Percentiles rank a stretch among this genome's conserved stretches.
These are phyloP conservation scores for Ellobium chinense DNA, from an alignment of 2,888 invertebrate species.

Conservation along the genomic window DNA sequence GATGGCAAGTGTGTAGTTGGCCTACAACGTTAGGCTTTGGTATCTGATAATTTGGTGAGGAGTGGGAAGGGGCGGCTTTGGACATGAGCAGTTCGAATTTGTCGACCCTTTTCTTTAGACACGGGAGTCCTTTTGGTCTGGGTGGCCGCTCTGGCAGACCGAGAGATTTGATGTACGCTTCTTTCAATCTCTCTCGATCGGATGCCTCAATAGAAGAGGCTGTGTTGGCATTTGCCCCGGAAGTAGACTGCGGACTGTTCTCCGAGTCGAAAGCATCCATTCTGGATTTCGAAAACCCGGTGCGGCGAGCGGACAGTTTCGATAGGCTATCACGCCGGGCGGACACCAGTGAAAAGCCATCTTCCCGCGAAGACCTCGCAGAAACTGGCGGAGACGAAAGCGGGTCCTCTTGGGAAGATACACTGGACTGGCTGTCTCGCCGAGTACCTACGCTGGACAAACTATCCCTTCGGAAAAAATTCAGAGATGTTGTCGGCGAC, in stretches of 20 bases:
- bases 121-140: background rate
- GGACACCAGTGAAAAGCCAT: background rate
- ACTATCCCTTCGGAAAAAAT: background rate
- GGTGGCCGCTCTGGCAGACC: constrained; percentile 19
- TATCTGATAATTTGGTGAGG: background rate
- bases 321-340: background rate
- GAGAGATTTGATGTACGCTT: constrained; percentile 29
- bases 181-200: constrained; percentile 11
- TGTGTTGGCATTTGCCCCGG: no score
- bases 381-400: background rate
- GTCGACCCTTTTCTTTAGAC: constrained; percentile 10
- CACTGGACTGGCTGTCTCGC: constrained; percentile 25
- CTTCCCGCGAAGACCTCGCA: background rate
- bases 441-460: background rate
- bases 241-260: background rate
- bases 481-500: background rate
- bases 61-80: background rate
- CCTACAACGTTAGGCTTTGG: background rate
- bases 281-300: background rate
- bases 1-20: background rate
- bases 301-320: background rate
- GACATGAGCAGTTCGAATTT: constrained; percentile 24
- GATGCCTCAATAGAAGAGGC: background rate
- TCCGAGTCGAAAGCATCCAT: background rate
- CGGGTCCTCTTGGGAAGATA: constrained; percentile 5